Evolutionary conservation across 1,140 invertebrate species (phyloP).

Genomic region (Heliothis virescens): DNA sequence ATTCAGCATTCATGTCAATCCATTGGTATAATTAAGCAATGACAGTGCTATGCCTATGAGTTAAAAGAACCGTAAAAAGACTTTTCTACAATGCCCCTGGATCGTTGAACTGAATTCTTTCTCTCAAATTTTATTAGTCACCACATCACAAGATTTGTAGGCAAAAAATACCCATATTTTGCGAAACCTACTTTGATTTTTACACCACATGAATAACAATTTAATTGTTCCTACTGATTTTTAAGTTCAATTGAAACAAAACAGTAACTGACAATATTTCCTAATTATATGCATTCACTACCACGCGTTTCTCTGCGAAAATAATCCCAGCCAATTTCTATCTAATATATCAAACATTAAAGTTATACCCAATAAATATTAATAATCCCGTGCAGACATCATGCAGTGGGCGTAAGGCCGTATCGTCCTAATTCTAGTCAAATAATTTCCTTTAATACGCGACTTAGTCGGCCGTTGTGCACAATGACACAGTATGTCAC

Average conservation of each 20-base stretch:
- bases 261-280: slow-evolving; percentile 6
- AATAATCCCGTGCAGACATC: slow-evolving; percentile 46
- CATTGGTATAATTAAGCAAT: no score
- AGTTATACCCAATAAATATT: slow-evolving; percentile 47
- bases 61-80: no score
- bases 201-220: no score
- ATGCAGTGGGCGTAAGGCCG: slow-evolving; percentile 64
- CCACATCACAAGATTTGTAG: no score
- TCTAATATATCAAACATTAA: slow-evolving; percentile 44
- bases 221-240: background rate
- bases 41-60: no score
- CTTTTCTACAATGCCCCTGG: no score
- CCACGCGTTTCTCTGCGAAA: slow-evolving; percentile 23
- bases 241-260: background rate
- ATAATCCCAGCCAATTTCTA: slow-evolving; percentile 14
- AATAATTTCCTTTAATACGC: slow-evolving; percentile 77
- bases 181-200: no score
- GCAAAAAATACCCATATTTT: no score
- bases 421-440: slow-evolving; percentile 77
- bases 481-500: slow-evolving; percentile 80
- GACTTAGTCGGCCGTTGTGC: slow-evolving; percentile 76
- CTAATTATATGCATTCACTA: slow-evolving; percentile 16
- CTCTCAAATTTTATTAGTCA: no score
- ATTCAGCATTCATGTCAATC: no score
- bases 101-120: no score